Evolutionary conservation across 2,888 invertebrate genomes (phyloP).

Genomic region (Diploptera punctata): DNA sequence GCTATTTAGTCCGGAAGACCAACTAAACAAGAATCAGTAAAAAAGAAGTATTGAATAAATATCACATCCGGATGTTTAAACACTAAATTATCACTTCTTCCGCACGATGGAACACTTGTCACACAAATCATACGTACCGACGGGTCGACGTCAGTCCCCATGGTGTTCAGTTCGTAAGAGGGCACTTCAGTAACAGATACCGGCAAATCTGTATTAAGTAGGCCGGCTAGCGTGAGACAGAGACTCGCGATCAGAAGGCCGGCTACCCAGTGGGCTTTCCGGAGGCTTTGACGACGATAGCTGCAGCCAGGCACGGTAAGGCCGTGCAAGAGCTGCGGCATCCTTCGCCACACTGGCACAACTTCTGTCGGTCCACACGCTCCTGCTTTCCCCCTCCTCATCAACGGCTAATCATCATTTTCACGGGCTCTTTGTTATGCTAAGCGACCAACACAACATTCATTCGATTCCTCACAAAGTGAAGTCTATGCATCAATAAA

Average conservation of each 20-base stretch:
- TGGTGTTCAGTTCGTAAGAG: not conserved
- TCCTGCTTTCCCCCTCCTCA: too few relatives aligned
- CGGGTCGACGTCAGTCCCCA: not conserved
- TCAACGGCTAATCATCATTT: too few relatives aligned
- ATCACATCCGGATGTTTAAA: too few relatives aligned
- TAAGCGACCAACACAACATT: too few relatives aligned
- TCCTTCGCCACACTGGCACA: slow-evolving; percentile 9
- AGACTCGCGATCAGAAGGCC: not conserved
- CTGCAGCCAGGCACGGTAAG: not conserved
- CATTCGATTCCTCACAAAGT: too few relatives aligned
- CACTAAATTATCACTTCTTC: too few relatives aligned
- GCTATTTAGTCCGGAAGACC: too few relatives aligned
- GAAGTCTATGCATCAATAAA: too few relatives aligned
- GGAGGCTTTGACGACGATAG: not conserved
- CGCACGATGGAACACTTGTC: not conserved
- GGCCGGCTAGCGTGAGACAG: not conserved
- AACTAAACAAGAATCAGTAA: too few relatives aligned
- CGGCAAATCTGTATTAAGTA: not conserved
- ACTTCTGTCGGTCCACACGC: not conserved
- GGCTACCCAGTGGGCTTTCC: not conserved
- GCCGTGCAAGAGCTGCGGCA: not conserved
- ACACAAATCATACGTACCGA: not conserved
- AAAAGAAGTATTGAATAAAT: too few relatives aligned
- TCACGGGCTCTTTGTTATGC: too few relatives aligned
- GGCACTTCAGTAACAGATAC: not conserved